A percentile compares a stretch with the other conserved stretches of the same genome.
Evolutionary conservation across 2,113 vertebrate genomes (phyloP).

Genomic region (Aplodontia rufa): DNA sequence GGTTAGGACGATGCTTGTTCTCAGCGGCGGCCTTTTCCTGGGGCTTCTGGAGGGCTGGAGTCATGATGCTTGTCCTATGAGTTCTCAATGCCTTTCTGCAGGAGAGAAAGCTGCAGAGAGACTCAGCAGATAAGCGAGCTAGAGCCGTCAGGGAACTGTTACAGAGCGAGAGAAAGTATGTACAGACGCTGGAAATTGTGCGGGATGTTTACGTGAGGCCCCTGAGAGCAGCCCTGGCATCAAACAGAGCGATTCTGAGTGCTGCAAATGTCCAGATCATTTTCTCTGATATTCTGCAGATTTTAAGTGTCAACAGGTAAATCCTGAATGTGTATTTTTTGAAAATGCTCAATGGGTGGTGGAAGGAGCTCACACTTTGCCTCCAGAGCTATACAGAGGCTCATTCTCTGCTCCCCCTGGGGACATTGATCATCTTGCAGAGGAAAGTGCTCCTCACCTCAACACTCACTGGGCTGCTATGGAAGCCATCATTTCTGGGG

Average conservation of each 20-base stretch:
- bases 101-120: conserved; percentile 69
- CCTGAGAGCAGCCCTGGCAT: conserved; percentile 86
- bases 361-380: not conserved
- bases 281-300: conserved; percentile 83
- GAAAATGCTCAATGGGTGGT: not conserved
- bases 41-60: not conserved
- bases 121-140: conserved; percentile 76
- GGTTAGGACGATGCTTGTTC: no score
- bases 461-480: not conserved
- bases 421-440: not conserved
- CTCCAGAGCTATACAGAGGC: not conserved
- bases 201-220: conserved; percentile 85
- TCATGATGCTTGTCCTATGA: not conserved
- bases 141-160: conserved; percentile 83
- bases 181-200: conserved; percentile 81
- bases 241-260: conserved; percentile 88
- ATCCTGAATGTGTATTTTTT: not conserved
- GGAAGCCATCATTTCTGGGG: not conserved
- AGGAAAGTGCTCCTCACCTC: not conserved
- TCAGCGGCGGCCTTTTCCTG: not conserved
- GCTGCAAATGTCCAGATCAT: conserved; percentile 83
- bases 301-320: conserved; percentile 87
- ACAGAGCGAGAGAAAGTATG: conserved; percentile 85
- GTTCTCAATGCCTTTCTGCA: conserved; percentile 59
- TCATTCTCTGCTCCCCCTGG: not conserved